A percentile compares a stretch with the other conserved stretches of the same genome.
Evolutionary conservation across 2,888 invertebrate genomes (phyloP).

Genomic region (Subacronicta megacephala): DNA sequence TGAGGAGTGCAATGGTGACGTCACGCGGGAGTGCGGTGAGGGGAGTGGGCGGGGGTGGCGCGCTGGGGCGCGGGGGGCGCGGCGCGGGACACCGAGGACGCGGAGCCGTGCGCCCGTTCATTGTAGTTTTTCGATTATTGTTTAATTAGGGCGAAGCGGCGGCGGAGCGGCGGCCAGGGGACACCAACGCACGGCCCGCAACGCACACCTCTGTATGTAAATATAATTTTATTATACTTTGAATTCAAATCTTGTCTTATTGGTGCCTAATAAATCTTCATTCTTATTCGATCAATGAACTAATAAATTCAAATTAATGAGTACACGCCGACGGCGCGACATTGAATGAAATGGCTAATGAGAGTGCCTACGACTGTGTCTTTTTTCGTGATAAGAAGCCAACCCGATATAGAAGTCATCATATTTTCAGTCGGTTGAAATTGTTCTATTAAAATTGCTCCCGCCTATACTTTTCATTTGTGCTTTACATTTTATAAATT

Average conservation of each 20-base stretch:
- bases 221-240: slow-evolving; percentile 34
- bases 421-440: no score
- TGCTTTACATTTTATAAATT: no score
- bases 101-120: slow-evolving; percentile 87
- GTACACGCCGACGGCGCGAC: no score
- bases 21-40: slow-evolving; percentile 68
- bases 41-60: slow-evolving; percentile 50
- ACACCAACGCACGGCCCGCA: slow-evolving; percentile 76
- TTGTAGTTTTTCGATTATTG: slow-evolving; percentile 90
- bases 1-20: slow-evolving; percentile 88
- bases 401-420: no score
- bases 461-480: no score
- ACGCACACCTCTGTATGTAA: slow-evolving; percentile 28
- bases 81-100: slow-evolving; percentile 79
- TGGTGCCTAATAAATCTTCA: background rate
- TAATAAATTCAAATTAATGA: background rate
- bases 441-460: no score
- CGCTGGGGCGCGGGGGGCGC: slow-evolving; percentile 51
- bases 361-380: no score
- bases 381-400: no score
- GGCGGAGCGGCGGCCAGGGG: slow-evolving; percentile 87
- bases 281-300: background rate
- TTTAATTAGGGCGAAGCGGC: slow-evolving; percentile 90
- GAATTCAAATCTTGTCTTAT: background rate
- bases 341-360: no score